Evolutionary conservation across 2,888 invertebrate species (phyloP).

Genomic region (Abscondita cerata): DNA sequence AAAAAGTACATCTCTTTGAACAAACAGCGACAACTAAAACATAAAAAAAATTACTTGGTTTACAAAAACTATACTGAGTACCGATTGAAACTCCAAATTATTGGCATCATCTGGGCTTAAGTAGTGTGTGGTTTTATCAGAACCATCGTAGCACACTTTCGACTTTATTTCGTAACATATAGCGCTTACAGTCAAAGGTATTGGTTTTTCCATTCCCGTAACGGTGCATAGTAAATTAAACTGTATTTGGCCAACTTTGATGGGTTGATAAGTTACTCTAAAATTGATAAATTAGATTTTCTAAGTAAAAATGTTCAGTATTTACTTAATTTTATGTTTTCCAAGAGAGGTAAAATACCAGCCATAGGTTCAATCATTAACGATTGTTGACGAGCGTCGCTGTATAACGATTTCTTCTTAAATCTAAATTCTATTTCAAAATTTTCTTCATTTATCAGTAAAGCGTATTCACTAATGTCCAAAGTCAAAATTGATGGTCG

Average conservation of each 20-base stretch:
- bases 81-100: slow-evolving; percentile 56
- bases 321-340: slow-evolving; percentile 63
- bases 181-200: slow-evolving; percentile 63
- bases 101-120: slow-evolving; percentile 50
- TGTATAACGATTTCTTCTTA: slow-evolving; percentile 62
- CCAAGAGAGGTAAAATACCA: slow-evolving; percentile 60
- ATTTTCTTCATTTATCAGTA: slow-evolving; percentile 64
- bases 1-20: slow-evolving; percentile 46
- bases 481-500: slow-evolving; percentile 68
- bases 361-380: slow-evolving; percentile 61
- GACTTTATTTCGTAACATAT: slow-evolving; percentile 63
- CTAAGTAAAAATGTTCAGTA: slow-evolving; percentile 4
- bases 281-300: slow-evolving; percentile 28
- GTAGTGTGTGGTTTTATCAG: slow-evolving; percentile 41
- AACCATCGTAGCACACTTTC: slow-evolving; percentile 58
- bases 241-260: slow-evolving; percentile 62
- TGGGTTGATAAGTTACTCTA: slow-evolving; percentile 65
- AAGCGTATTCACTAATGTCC: slow-evolving; percentile 57
- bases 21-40: slow-evolving; percentile 48
- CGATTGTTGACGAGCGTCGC: slow-evolving; percentile 63
- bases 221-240: slow-evolving; percentile 66
- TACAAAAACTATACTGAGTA: slow-evolving; percentile 33
- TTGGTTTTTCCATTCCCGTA: slow-evolving; percentile 61
- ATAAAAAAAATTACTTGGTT: neutral
- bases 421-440: slow-evolving; percentile 63